A percentile compares a stretch with the other conserved stretches of the same genome.
Conservation (phyloP, 1,140 invertebrate genomes). For the Oryzaephilus surinamensis region DNA sequence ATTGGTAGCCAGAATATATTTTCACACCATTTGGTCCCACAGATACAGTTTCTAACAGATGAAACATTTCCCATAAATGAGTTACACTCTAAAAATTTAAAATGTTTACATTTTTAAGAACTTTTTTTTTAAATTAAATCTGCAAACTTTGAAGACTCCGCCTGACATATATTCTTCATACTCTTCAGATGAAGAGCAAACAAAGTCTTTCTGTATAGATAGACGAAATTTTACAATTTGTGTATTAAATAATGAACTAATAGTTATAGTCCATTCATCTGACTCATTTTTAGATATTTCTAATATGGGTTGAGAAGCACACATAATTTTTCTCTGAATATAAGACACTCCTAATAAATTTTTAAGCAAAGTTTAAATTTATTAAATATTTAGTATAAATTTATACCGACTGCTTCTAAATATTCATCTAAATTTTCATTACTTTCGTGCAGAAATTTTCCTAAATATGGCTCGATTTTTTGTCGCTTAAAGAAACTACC, state of each 20-base stretch:
- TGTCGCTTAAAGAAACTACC: no score
- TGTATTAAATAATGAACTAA: slow-evolving; percentile 40
- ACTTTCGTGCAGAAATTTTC: slow-evolving; percentile 47
- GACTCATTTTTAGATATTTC: slow-evolving; percentile 43
- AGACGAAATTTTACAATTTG: slow-evolving; percentile 38
- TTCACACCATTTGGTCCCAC: slow-evolving; percentile 40
- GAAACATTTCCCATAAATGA: slow-evolving; percentile 39
- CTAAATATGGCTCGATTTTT: no score
- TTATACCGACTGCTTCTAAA: slow-evolving; percentile 47
- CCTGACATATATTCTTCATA: slow-evolving; percentile 43
- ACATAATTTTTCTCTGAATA: slow-evolving; percentile 52
- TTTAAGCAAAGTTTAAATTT: slow-evolving; percentile 9
- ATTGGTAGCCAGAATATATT: slow-evolving; percentile 42
- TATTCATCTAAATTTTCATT: slow-evolving; percentile 52
- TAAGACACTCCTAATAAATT: slow-evolving; percentile 38
- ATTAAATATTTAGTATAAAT: slow-evolving; percentile 24
- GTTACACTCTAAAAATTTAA: slow-evolving; percentile 43
- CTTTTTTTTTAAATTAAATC: slow-evolving; percentile 28
- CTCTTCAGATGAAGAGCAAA: no score
- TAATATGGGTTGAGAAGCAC: slow-evolving; percentile 44
- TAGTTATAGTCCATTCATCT: slow-evolving; percentile 44
- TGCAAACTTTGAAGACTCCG: slow-evolving; percentile 18
- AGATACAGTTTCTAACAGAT: slow-evolving; percentile 43
- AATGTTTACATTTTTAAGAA: slow-evolving; percentile 11
- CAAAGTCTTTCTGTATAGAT: no score